Base-by-base conservation (phyloP, 2,797 vertebrate genomes). In the Melanogrammus aeglefinus region DNA sequence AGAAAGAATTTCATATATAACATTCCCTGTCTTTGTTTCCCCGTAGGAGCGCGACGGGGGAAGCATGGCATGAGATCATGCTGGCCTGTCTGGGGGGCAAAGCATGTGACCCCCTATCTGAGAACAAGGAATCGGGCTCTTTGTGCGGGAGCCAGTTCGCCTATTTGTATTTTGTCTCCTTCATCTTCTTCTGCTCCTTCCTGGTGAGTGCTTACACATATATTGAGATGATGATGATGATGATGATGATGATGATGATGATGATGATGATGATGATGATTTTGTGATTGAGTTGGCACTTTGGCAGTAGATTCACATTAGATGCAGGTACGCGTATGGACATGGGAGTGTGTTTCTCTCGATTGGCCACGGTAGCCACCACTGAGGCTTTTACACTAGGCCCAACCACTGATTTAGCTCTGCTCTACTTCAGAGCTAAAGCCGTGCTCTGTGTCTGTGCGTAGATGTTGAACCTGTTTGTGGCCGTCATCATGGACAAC, bases 161-260 rank as follows among this genome's bases (percentile, higher is more conserved):
- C 66, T 99, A 99, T 90, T 96, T 99, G 90, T 99, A 99, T 93
- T 99, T 99, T 74, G 97, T 99, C 78, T 99, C 97, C 88, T 99
- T 99, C 94, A 98, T 98, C 94, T 98, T 98, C 91, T 96, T 99
- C 92, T 99, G 97, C 87, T 98, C 97, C 0, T 98, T 98, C 87
- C 93, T 98, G 96, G 97, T 97, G 86, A 96, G 96, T 75, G 18
- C 12, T 38, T 8, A 41, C 21, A 41, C 75, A 47, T 47, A 31
- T 44, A n/a, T 16, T 1, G 14, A 1, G 47, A 51, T 4, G 47
- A n/a, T 16, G 0, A 4, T 16, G 47, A 51, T 13, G 47, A 51
- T 18, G 47, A 21, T 51, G 44, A 51, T 51, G 44, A 1, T 44
- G 41, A 44, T 44, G 7, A 44, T 44, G 6, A 44, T 44, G 41